phyloP scores from a whole-genome alignment of 1,140 invertebrate genomes.

The Drosophila rufa region DNA sequence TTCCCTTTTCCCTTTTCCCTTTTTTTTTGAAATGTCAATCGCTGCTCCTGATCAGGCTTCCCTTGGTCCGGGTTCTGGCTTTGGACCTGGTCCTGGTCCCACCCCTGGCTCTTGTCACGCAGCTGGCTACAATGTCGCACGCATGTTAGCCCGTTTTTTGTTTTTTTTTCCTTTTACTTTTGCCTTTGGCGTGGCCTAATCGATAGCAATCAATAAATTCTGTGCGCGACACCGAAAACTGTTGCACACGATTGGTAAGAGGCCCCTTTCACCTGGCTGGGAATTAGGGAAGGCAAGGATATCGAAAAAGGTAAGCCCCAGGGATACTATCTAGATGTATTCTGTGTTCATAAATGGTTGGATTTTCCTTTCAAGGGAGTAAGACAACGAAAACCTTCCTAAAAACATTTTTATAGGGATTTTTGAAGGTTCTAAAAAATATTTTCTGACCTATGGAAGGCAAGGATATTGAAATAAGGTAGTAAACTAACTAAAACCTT shows the following conservation, averaged over 20 bases:
- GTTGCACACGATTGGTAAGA: slow-evolving; percentile 18
- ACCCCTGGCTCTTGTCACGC: slow-evolving; percentile 20
- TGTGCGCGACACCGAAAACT: slow-evolving; percentile 42
- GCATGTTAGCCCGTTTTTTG: slow-evolving; percentile 7
- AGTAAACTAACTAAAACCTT: no score
- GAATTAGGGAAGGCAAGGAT: no score
- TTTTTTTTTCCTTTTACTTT: not conserved
- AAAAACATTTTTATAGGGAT: no score
- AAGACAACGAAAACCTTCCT: no score
- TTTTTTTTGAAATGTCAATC: slow-evolving; percentile 53
- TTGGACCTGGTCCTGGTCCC: not conserved
- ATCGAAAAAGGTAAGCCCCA: no score
- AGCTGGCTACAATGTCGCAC: slow-evolving; percentile 30
- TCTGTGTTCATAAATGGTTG: no score
- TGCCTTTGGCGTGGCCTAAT: slow-evolving; percentile 42
- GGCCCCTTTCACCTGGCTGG: no score
- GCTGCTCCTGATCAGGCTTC: slow-evolving; percentile 8
- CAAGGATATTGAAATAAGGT: no score
- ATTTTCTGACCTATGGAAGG: no score
- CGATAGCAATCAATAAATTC: slow-evolving; percentile 77
- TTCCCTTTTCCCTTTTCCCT: not conserved
- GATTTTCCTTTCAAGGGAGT: no score
- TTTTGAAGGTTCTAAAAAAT: no score
- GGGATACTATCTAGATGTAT: no score
- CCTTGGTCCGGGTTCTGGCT: not conserved